Base-by-base conservation (phyloP, 2,113 vertebrate species). In the Opisthocomus hoazin region DNA sequence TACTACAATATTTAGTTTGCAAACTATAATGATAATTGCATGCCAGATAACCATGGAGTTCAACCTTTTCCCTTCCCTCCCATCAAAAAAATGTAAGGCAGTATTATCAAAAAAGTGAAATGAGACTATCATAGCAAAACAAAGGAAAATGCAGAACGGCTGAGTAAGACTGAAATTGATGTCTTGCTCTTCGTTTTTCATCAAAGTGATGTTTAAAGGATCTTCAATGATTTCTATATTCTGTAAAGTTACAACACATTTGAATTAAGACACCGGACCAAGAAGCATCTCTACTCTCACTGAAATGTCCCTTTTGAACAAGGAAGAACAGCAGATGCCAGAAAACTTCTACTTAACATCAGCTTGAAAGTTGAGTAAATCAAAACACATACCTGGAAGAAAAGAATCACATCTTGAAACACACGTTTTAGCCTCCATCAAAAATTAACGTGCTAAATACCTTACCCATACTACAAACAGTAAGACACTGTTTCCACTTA, bases 351-450 rank as follows among this genome's bases (percentile, higher is more conserved):
- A 64, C 75, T 90, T 90, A 89, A 92, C 68, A 93, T 84, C 86
- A 76, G 86, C 92, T 94, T 95, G 69, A 70, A 91, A 95, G 93
- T 65, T 91, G 91, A 94, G 51, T 87, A 95, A 95, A 96, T 94
- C 94, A 93, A 89, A 64, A 93, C 88, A 95, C 43, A 89, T 16
- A 96, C 90, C 92, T 92, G 96, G 82, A 96, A 94, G 66, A 94
- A 96, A 91, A 95, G 77, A 95, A 94, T 85, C 84, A 93, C 73
- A 95, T 82, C 87, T 93, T 94, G 84, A 94, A 96, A 96, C 39
- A 90, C 15, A 78, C 23, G 37, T 80, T 93, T 89, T 22, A 39
- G 74, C 80, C 80, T 92, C 56, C 63, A 24, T 89, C 56, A 84
- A 56, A 93, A 92, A 53, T 50, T 26, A 56, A 4, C 5, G 24